These are phyloP conservation scores for Thymelicus lineola DNA, from an alignment of 2,888 invertebrate species.

Conservation along the genomic window DNA sequence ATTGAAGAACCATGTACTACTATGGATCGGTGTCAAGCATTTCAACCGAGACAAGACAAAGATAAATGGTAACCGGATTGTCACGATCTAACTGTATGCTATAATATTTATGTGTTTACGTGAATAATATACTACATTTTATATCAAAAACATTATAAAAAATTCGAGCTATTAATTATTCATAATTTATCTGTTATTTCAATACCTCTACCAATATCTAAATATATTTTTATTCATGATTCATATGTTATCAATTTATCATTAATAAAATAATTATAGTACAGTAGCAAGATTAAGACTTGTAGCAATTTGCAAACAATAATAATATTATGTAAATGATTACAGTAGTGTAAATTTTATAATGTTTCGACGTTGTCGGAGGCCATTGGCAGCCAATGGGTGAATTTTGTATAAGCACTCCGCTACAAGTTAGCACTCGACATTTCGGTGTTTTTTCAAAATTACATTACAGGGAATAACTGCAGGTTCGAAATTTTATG, in stretches of 20 bases:
- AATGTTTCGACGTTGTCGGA: slow-evolving; percentile 23
- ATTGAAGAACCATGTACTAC: background rate
- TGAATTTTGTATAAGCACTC: slow-evolving; percentile 18
- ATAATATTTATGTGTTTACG: background rate
- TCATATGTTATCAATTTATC: too few species aligned
- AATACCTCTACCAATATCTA: too few species aligned
- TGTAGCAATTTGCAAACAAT: slow-evolving; percentile 13
- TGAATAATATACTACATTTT: too few species aligned
- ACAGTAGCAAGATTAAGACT: background rate
- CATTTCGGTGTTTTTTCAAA: background rate
- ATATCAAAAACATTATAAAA: too few species aligned
- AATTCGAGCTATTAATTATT: too few species aligned
- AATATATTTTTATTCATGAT: too few species aligned
- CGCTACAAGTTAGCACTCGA: background rate
- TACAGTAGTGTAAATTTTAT: slow-evolving; percentile 16
- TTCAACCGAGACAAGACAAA: background rate
- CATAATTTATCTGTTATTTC: too few species aligned
- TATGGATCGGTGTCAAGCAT: slow-evolving; percentile 12
- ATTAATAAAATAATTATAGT: slow-evolving; percentile 2
- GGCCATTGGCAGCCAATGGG: slow-evolving; percentile 23
- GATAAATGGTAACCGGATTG: slow-evolving; percentile 5
- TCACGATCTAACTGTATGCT: slow-evolving; percentile 9
- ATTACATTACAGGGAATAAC: background rate
- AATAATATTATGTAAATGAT: slow-evolving; percentile 20
- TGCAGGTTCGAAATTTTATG: too few species aligned